Base-by-base conservation (phyloP, 2,113 vertebrate genomes). In the Procavia capensis region DNA sequence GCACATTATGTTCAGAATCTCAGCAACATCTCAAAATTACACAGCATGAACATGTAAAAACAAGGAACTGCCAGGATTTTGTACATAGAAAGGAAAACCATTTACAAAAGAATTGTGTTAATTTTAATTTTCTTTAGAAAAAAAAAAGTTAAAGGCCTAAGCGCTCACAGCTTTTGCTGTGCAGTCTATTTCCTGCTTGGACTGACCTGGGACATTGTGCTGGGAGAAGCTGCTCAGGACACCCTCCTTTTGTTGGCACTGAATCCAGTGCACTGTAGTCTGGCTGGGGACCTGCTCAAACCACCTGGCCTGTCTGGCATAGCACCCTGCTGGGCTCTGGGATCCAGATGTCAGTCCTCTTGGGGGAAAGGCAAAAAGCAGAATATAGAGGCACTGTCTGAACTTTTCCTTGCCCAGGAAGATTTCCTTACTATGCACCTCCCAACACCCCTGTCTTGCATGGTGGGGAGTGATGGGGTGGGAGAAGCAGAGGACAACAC, bases 1-100 rank as follows among this genome's bases (percentile, higher is more conserved):
- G 98, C 98, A 99, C 98, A 98, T 98, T 98, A 99, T 99, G 99
- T 98, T 98, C 98, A 99, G 98, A 98, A 98, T 98, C 98, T 98
- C 96, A 88, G 98, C 98, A 99, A 99, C 98, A 98, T 98, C 98
- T 98, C 98, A 98, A 98, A 99, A 98, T 99, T 98, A 99, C 99
- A 99, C 98, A 98, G 98, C 98, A 98, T 98, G 98, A 97, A 98
- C 98, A 98, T 97, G 98, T 98, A 98, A 98, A 98, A 98, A 98
- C 76, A 93, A 98, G 96, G 96, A 98, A 97, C 94, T 36, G 97
- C 97, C 79, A 64, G 97, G 96, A 96, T 98, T 98, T 98, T 98
- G 97, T 98, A 99, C 98, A 99, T 94, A 98, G 97, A 98, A 97
- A 98, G 89, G 88, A 97, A 98, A 98, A 98, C 94, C 97, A 99